Percentiles rank a stretch among this genome's conserved stretches.
These are phyloP conservation scores for Danaus melanippus DNA, from an alignment of 1,140 invertebrate species.

Conservation along the genomic window DNA sequence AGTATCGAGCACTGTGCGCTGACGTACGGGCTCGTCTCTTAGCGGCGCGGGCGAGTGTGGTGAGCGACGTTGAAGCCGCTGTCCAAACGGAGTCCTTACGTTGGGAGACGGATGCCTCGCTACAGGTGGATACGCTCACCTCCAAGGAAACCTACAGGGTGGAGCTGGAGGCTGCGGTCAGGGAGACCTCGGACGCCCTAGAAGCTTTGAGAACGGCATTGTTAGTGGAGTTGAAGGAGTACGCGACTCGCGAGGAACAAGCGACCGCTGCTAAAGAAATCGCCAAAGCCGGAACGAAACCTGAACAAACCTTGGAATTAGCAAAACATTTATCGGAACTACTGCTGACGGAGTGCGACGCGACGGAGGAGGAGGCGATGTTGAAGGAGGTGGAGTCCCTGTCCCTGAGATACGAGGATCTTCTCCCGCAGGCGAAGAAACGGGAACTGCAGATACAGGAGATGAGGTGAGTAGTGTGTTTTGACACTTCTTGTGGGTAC, in stretches of 20 bases:
- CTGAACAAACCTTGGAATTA: conserved; percentile 74
- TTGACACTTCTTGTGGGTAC: conserved; percentile 1
- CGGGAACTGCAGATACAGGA: conserved; percentile 82
- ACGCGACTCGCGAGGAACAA: conserved; percentile 49
- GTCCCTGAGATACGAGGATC: conserved; percentile 77
- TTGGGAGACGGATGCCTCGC: conserved; percentile 81
- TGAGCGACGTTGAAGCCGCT: conserved; percentile 49
- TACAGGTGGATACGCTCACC: conserved; percentile 87
- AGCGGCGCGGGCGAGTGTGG: conserved; percentile 46
- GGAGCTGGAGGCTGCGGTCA: conserved; percentile 79
- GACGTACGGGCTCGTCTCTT: conserved; percentile 47
- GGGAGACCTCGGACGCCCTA: conserved; percentile 50
- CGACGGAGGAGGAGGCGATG: conserved; percentile 77
- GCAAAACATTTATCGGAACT: conserved; percentile 84
- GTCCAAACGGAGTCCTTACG: conserved; percentile 80
- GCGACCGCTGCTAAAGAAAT: conserved; percentile 60
- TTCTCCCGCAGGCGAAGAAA: conserved; percentile 80
- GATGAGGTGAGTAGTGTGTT: conserved; percentile 73
- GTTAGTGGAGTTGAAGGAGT: conserved; percentile 43
- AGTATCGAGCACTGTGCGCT: conserved; percentile 51
- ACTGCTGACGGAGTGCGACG: conserved; percentile 81
- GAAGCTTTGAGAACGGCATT: conserved; percentile 46
- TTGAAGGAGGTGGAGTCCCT: conserved; percentile 78
- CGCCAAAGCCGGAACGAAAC: conserved; percentile 59
- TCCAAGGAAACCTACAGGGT: conserved; percentile 85